Evolutionary conservation across 2,113 vertebrate species (phyloP).

Genomic region (Shinisaurus crocodilurus): DNA sequence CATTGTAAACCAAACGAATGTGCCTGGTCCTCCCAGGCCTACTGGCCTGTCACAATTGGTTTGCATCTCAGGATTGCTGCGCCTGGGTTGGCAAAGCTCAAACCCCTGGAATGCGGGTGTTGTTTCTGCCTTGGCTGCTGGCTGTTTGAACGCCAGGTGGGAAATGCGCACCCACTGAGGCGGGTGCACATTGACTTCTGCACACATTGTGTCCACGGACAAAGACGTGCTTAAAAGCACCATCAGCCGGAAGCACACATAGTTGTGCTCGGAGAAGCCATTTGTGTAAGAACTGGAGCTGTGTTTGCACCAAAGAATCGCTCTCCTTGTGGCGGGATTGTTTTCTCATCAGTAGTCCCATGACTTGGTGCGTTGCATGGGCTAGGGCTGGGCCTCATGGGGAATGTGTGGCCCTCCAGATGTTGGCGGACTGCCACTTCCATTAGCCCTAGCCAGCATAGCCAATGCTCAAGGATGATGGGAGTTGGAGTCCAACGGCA

Average conservation of each 20-base stretch:
- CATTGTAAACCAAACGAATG: constrained; percentile 1
- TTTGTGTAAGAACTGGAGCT: neutral
- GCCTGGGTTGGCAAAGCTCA: neutral
- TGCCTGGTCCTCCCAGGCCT: neutral
- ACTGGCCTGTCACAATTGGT: constrained; percentile 1
- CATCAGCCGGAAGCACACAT: neutral
- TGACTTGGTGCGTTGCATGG: too few relatives aligned
- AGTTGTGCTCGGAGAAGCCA: too few relatives aligned
- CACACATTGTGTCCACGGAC: neutral
- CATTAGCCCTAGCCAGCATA: too few relatives aligned
- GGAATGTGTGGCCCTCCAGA: too few relatives aligned
- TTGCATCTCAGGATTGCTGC: neutral
- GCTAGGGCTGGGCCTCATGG: neutral
- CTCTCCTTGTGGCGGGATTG: neutral
- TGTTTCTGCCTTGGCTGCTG: constrained; percentile 5
- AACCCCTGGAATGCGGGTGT: constrained; percentile 10
- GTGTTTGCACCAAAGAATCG: neutral
- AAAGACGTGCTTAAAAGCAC: neutral
- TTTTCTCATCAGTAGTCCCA: neutral
- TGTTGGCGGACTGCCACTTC: too few relatives aligned
- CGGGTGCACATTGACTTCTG: constrained; percentile 1
- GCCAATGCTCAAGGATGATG: too few relatives aligned
- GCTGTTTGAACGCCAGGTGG: constrained; percentile 5
- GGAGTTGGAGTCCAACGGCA: too few relatives aligned
- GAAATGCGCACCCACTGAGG: neutral